A percentile compares a stretch with the other conserved stretches of the same genome.
Conservation (phyloP, 2,113 vertebrate species). For the Oncorhynchus kisutch region DNA sequence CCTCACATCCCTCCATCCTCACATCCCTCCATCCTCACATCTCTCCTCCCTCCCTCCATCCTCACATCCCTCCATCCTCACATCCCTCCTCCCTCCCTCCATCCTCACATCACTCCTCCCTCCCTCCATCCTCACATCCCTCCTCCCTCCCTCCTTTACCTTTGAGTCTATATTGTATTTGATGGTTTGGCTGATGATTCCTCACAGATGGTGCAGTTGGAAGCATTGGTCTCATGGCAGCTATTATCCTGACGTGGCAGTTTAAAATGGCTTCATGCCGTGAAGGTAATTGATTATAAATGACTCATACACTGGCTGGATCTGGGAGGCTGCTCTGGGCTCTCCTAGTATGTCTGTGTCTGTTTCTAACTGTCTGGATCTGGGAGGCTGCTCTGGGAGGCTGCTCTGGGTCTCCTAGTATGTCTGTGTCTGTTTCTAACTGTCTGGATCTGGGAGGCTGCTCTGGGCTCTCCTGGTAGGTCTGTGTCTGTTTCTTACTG, state of each 20-base stretch:
- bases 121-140: slow-evolving; percentile 8
- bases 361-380: slow-evolving; percentile 14
- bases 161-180: slow-evolving; percentile 41
- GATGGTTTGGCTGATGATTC: slow-evolving; percentile 42
- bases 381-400: slow-evolving; percentile 27
- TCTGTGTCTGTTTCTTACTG: no score
- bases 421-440: neutral
- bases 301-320: slow-evolving; percentile 15
- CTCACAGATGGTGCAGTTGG: slow-evolving; percentile 19
- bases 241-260: slow-evolving; percentile 33
- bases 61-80: neutral
- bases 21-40: slow-evolving; percentile 9
- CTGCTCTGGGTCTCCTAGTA: no score
- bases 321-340: slow-evolving; percentile 25
- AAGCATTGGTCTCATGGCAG: slow-evolving; percentile 22
- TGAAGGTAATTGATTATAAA: slow-evolving; percentile 37
- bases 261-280: slow-evolving; percentile 34
- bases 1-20: neutral
- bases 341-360: neutral
- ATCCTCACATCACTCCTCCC: neutral
- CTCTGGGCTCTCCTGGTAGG: no score
- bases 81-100: slow-evolving; percentile 2
- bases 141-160: slow-evolving; percentile 25
- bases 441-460: no score
- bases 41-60: slow-evolving; percentile 10